phyloP scores from a whole-genome alignment of 1,140 invertebrate species.

The Saxidomus purpurata region DNA sequence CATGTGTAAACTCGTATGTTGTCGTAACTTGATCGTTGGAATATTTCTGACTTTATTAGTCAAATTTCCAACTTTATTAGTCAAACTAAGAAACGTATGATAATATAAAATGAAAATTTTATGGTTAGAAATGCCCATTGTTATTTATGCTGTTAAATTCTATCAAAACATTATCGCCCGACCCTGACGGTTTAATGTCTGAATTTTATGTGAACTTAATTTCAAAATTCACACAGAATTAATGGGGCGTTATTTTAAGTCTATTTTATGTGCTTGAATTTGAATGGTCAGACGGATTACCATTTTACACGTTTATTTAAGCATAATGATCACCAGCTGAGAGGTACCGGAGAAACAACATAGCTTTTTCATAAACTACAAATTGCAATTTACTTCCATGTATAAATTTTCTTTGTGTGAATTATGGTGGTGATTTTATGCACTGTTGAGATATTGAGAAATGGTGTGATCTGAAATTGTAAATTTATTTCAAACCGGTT shows the following conservation, averaged over 20 bases:
- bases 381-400: conserved; percentile 5
- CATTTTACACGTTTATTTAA: conserved; percentile 40
- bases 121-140: conserved; percentile 55
- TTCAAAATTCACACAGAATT: conserved; percentile 66
- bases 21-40: neutral
- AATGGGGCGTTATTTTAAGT: conserved; percentile 70
- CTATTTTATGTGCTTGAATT: conserved; percentile 63
- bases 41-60: conserved; percentile 26
- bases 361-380: conserved; percentile 24
- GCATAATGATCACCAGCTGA: conserved; percentile 39
- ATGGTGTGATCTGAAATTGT: too few relatives aligned
- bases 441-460: too few relatives aligned
- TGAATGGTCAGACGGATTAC: conserved; percentile 58
- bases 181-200: conserved; percentile 57
- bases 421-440: too few relatives aligned
- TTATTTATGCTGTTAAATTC: conserved; percentile 55
- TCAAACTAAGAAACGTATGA: conserved; percentile 2
- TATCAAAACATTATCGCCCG: conserved; percentile 58
- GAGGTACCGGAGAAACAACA: neutral
- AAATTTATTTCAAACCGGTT: too few relatives aligned
- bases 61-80: conserved; percentile 26
- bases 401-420: too few relatives aligned
- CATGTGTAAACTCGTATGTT: neutral
- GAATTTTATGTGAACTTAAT: conserved; percentile 66
- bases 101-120: conserved; percentile 38